Conservation (phyloP, 2,888 invertebrate genomes). For the Apomyelois bistriatella region DNA sequence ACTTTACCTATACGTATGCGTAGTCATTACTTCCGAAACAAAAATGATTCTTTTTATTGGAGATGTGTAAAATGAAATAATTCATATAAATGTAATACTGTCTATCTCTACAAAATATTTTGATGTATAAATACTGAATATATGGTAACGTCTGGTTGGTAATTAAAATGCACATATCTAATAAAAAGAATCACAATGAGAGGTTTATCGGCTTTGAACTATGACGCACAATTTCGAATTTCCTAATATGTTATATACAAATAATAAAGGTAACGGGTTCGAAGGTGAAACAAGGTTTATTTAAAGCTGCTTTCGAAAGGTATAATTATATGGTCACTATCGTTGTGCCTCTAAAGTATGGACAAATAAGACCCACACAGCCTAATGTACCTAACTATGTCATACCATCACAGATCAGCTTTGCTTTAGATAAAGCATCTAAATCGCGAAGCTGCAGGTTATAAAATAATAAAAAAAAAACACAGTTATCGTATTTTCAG, state of each 20-base stretch:
- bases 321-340: constrained; percentile 38
- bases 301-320: constrained; percentile 44
- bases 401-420: constrained; percentile 77
- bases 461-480: no score
- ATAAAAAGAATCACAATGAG: constrained; percentile 40
- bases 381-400: constrained; percentile 69
- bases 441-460: constrained; percentile 44
- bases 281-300: constrained; percentile 28
- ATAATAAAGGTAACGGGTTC: constrained; percentile 19
- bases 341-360: constrained; percentile 36
- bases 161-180: constrained; percentile 42
- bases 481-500: no score
- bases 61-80: constrained; percentile 31
- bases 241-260: constrained; percentile 12
- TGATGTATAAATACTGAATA: constrained; percentile 41
- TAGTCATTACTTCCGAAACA: constrained; percentile 25
- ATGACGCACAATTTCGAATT: constrained; percentile 25
- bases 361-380: constrained; percentile 52
- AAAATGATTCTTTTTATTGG: constrained; percentile 36
- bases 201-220: constrained; percentile 40
- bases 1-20: no score
- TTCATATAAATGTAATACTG: constrained; percentile 52
- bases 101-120: constrained; percentile 35
- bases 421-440: constrained; percentile 61
- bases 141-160: constrained; percentile 56